A percentile compares a stretch with the other conserved stretches of the same genome.
Evolutionary conservation across 2,113 vertebrate genomes (phyloP).

Genomic region (Indicator maculatus): DNA sequence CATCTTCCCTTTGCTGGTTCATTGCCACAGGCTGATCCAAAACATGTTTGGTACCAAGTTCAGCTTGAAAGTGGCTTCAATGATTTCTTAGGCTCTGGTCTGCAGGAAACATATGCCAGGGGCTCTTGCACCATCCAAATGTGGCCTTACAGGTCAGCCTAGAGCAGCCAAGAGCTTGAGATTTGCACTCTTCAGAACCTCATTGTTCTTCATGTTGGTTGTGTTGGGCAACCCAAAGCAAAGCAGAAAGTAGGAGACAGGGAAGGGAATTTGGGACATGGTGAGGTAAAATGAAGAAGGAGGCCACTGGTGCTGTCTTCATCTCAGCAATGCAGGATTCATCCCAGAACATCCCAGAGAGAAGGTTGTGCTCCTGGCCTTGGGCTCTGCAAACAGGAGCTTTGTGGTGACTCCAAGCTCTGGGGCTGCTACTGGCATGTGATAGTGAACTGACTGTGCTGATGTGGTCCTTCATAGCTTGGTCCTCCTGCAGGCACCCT

Average conservation of each 20-base stretch:
- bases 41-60: background rate
- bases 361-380: background rate
- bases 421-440: rapidly evolving
- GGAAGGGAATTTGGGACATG: rapidly evolving
- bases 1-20: background rate
- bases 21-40: background rate
- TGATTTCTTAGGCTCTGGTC: background rate
- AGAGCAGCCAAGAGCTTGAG: background rate
- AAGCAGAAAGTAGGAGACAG: background rate
- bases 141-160: background rate
- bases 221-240: background rate
- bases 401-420: background rate
- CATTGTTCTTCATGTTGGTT: rapidly evolving
- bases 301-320: rapidly evolving
- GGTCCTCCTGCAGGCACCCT: background rate
- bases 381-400: background rate
- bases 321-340: background rate
- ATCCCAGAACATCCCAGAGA: background rate
- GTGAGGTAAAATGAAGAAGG: background rate
- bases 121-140: background rate
- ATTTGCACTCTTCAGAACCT: background rate
- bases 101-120: rapidly evolving
- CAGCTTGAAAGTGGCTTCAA: background rate
- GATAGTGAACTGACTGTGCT: rapidly evolving
- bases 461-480: rapidly evolving